These are phyloP conservation scores for Neoniphon sammara DNA, from an alignment of 2,797 vertebrate genomes.

Conservation along the genomic window DNA sequence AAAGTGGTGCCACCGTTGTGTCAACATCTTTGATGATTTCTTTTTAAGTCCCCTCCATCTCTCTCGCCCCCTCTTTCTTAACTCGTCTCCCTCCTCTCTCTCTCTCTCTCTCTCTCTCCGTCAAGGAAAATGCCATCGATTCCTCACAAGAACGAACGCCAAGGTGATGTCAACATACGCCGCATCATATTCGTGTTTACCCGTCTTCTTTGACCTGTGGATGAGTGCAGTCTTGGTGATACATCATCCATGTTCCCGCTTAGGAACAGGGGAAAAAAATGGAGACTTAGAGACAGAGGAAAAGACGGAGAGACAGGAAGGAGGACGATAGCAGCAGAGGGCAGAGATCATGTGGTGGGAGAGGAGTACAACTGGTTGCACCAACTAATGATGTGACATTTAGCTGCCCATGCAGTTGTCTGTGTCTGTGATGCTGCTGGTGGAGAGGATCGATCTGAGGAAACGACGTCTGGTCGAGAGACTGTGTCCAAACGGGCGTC, in stretches of 20 bases:
- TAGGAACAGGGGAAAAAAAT: conserved; percentile 13
- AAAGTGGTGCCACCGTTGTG: conserved; percentile 26
- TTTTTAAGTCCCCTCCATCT: conserved; percentile 10
- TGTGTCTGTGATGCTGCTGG: conserved; percentile 31
- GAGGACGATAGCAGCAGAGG: background rate
- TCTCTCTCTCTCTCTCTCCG: too few relatives aligned
- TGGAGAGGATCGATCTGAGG: conserved; percentile 40
- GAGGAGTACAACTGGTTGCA: background rate
- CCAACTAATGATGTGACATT: conserved; percentile 46
- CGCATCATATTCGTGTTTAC: background rate
- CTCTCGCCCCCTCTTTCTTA: conserved; percentile 20
- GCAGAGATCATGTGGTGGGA: background rate
- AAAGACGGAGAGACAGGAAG: too few relatives aligned
- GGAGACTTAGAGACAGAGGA: background rate
- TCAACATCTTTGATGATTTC: conserved; percentile 34
- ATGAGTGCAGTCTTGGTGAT: conserved; percentile 36
- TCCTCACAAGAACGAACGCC: conserved; percentile 11
- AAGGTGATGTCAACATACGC: background rate
- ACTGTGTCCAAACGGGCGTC: conserved; percentile 33
- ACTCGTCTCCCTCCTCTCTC: conserved; percentile 17
- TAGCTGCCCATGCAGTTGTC: conserved; percentile 48
- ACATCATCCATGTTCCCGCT: conserved; percentile 14
- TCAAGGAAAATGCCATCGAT: conserved; percentile 31
- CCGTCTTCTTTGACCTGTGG: background rate
- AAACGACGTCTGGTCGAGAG: conserved; percentile 31